Evolutionary conservation across 2,113 vertebrate species (phyloP).

Genomic region (Cyanoderma ruficeps): DNA sequence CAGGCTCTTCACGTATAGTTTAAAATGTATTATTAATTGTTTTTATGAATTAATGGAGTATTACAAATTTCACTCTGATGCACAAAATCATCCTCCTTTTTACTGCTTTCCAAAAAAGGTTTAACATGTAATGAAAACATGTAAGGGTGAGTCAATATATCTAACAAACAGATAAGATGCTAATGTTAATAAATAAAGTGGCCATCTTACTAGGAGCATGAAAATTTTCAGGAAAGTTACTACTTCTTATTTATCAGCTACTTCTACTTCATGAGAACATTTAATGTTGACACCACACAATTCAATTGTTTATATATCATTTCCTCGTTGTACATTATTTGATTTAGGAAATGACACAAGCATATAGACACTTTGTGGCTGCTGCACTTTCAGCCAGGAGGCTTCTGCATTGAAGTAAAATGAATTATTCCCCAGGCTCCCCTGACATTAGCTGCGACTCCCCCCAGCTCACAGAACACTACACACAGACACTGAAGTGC

Average conservation of each 20-base stretch:
- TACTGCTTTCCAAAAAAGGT: neutral
- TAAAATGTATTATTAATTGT: neutral
- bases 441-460: rapidly evolving
- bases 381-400: neutral
- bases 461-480: rapidly evolving
- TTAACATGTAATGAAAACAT: neutral
- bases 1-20: neutral
- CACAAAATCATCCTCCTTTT: neutral
- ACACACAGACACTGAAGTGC: neutral
- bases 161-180: neutral
- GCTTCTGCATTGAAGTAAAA: neutral
- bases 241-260: neutral
- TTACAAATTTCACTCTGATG: neutral
- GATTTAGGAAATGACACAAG: neutral
- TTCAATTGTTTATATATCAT: neutral
- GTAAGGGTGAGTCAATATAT: neutral
- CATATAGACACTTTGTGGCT: neutral
- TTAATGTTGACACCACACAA: neutral
- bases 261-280: neutral
- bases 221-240: neutral
- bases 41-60: neutral
- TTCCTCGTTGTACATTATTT: neutral
- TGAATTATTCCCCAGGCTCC: neutral
- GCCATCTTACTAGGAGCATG: neutral
- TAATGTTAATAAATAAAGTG: neutral